Percentiles rank a stretch among this genome's conserved stretches.
Evolutionary conservation across 2,888 invertebrate genomes (phyloP).

Genomic region (Meganola albula): DNA sequence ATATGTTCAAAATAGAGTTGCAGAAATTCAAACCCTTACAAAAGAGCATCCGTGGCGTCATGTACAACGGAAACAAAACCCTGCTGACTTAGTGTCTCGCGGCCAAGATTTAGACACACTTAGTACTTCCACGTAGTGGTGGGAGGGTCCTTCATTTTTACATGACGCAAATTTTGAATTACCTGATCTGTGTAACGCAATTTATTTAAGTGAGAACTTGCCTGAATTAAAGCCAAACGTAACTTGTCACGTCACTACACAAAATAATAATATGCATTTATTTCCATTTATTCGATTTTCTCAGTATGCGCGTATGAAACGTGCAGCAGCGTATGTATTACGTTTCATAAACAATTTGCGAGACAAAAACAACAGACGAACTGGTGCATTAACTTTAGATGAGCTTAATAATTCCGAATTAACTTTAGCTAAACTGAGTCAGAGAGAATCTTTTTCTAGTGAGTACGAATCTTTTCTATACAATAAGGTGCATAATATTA

Average conservation of each 20-base stretch:
- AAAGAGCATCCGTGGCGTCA: slow-evolving; percentile 9
- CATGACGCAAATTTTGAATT: not conserved
- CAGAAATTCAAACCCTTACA: slow-evolving; percentile 21
- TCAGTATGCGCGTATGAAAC: slow-evolving; percentile 7
- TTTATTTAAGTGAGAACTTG: not conserved
- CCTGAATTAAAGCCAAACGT: not conserved
- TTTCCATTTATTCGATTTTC: slow-evolving; percentile 4
- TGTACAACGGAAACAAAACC: slow-evolving; percentile 3
- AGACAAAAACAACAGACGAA: slow-evolving; percentile 1
- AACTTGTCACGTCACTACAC: not conserved
- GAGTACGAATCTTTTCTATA: slow-evolving; percentile 3
- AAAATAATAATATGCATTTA: not conserved
- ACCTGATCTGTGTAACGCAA: not conserved
- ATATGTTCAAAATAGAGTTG: slow-evolving; percentile 22
- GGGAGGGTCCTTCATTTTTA: slow-evolving; percentile 3
- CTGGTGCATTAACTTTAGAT: slow-evolving; percentile 5
- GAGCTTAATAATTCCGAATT: slow-evolving; percentile 5
- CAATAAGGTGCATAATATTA: not conserved
- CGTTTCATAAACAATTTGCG: slow-evolving; percentile 17
- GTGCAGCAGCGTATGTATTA: slow-evolving; percentile 12
- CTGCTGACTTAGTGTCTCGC: slow-evolving; percentile 8
- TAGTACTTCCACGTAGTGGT: slow-evolving; percentile 1
- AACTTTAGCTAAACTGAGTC: slow-evolving; percentile 3
- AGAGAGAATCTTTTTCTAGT: slow-evolving; percentile 2
- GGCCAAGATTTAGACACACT: slow-evolving; percentile 8